Base-by-base conservation (phyloP, 2,113 vertebrate genomes). In the Rattus rattus region DNA sequence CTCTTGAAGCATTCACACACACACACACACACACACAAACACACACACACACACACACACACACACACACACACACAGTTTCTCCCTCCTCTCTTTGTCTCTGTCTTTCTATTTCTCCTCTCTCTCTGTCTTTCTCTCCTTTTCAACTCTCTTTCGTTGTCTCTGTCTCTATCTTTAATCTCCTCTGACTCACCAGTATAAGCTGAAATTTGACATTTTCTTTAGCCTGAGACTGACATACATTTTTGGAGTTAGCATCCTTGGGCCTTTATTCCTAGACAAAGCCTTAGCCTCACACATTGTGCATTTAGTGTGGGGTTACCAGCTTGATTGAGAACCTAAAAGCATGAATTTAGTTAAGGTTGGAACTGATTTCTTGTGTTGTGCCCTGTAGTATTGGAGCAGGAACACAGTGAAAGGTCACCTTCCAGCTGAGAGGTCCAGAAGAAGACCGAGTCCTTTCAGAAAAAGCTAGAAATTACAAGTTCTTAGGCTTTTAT, bases 171-270 rank as follows among this genome's bases (percentile, higher is more conserved):
- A 6, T 76, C 12, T 28, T n/a, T 77, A 6, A 13, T 47, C 33
- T 1, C 33, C 79, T 72, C 70, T 80, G 33, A 30, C 59, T 90
- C 39, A 84, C 26, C 14, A 17, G 1, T 26, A 10, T 63, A 61
- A 63, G 43, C 76, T 54, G 70, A 70, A 67, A 83, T 83, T 77
- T 76, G 52, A 81, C n/a, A 24, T 13, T 30, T 67, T 47, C 47
- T 61, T 61, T 61, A 39, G 22, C n/a, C 63, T 43, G 59, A 43
- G 10, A 22, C 49, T 88, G 33, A 30, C 84, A 4, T 88, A 5
- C 39, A 11, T n/a, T 54, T 30, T 65, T 96, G 28, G 43, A 92
- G n/a, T 94, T 95, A 65, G 79, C 39, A 26, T 97, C 39, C 75
- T 13, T 90, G 4, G 30, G 30, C 77, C 75, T 76, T 90, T 33